Base-by-base conservation (phyloP, 2,888 invertebrate genomes). In the Syrista parreyssii region DNA sequence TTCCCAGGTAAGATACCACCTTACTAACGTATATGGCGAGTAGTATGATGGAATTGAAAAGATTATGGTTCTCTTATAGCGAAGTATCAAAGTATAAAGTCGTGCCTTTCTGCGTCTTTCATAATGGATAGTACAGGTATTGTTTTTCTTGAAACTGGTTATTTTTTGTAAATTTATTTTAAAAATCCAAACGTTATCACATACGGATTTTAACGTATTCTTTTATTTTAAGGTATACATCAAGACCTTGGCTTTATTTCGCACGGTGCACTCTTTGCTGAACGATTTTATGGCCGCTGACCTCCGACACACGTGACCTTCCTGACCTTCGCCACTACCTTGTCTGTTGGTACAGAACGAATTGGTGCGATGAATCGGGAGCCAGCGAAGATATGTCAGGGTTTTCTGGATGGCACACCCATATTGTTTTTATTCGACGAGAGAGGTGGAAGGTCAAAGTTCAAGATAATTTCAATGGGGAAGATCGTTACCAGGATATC, bases 11-110 rank as follows among this genome's bases (percentile, higher is more conserved):
- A 12, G 30, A 31, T n/a, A n/a, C n/a, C n/a, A n/a, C 12, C 71
- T 32, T 31, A 71, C 71, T 12, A 31, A 32, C 33, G 12, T 71
- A 71, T 71, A 71, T 33, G 71, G 71, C 33, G 12, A 9, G 12
- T 15, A 33, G 71, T 23, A 71, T 33, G 71, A 71, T 33, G 71
- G 71, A 71, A 71, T 31, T 32, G 31, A 71, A 71, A 31, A 33
- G 71, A 30, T 71, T 71, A 71, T 33, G 71, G 71, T 33, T 71
- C 71, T 15, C 33, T 11, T 30, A 71, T 71, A 71, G 71, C 71
- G 32, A 33, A 71, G 31, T 23, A 9, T 55, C 55, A 55, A 55
- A 31, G 32, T 71, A 71, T 71, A n/a, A 71, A 12, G 12, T 30
- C 31, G 0, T 9, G 23, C 1, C 55, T 55, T 55, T 55, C 23